Percentiles rank a stretch among this genome's conserved stretches.
phyloP scores from a whole-genome alignment of 2,113 vertebrate genomes.

The Brachyhypopomus gauderio region DNA sequence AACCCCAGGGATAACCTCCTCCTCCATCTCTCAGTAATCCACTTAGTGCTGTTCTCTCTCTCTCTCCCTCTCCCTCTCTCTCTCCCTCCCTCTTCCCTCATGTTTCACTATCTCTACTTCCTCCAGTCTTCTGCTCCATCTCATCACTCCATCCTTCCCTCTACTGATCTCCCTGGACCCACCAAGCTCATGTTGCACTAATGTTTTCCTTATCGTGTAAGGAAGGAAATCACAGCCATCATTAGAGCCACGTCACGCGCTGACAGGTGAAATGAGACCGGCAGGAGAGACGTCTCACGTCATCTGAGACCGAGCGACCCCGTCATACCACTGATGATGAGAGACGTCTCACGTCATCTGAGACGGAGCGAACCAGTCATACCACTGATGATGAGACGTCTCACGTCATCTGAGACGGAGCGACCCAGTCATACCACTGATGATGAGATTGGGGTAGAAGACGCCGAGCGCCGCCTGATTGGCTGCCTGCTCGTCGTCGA shows the following conservation, averaged over 20 bases:
- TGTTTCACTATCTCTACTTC: not conserved
- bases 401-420: not conserved
- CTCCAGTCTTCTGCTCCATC: not conserved
- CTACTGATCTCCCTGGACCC: not conserved
- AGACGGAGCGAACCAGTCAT: not conserved
- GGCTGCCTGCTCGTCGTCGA: constrained; percentile 79
- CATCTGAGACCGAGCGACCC: not conserved
- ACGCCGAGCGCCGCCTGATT: constrained; percentile 79
- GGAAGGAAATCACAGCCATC: not conserved
- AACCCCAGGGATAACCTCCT: constrained; percentile 8
- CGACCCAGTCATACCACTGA: constrained; percentile 65
- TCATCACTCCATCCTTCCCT: not conserved
- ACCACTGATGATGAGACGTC: too few species aligned
- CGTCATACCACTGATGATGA: constrained; percentile 73
- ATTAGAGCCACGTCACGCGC: not conserved
- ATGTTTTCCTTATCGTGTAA: not conserved
- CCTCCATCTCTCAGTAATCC: constrained; percentile 7
- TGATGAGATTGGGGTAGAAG: constrained; percentile 79
- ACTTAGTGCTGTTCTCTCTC: constrained; percentile 10
- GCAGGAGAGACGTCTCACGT: too few species aligned
- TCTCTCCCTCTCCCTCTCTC: not conserved
- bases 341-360: constrained; percentile 25
- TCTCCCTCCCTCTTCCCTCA: not conserved
- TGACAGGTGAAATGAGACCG: too few species aligned
- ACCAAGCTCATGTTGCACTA: constrained; percentile 19